phyloP scores from a whole-genome alignment of 2,113 vertebrate genomes.

The Laticauda colubrina region DNA sequence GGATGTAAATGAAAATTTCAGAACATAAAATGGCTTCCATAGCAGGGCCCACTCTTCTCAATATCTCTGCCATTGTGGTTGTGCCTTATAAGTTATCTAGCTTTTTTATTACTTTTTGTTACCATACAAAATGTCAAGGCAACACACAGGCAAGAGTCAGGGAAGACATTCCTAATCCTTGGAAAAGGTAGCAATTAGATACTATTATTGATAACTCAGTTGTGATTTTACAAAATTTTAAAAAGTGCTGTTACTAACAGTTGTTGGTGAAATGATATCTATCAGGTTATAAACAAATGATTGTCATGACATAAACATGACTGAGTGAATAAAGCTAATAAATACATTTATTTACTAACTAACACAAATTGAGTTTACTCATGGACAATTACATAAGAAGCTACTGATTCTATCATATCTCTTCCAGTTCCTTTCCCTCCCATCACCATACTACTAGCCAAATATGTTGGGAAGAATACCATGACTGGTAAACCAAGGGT shows the following conservation, averaged over 20 bases:
- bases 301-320: neutral
- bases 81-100: neutral
- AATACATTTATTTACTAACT: neutral
- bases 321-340: neutral
- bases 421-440: neutral
- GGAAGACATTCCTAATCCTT: neutral
- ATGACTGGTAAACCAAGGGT: neutral
- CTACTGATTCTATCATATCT: neutral
- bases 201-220: neutral
- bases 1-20: neutral
- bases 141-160: neutral
- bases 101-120: neutral
- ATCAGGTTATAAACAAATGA: neutral
- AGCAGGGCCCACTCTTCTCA: neutral
- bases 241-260: neutral
- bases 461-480: neutral
- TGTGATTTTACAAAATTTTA: neutral
- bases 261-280: neutral
- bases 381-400: neutral
- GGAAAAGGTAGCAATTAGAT: neutral
- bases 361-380: neutral
- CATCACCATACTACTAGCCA: neutral
- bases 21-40: neutral
- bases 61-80: neutral
- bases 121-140: neutral